phyloP scores from a whole-genome alignment of 2,797 vertebrate genomes.

The Channallabes apus region DNA sequence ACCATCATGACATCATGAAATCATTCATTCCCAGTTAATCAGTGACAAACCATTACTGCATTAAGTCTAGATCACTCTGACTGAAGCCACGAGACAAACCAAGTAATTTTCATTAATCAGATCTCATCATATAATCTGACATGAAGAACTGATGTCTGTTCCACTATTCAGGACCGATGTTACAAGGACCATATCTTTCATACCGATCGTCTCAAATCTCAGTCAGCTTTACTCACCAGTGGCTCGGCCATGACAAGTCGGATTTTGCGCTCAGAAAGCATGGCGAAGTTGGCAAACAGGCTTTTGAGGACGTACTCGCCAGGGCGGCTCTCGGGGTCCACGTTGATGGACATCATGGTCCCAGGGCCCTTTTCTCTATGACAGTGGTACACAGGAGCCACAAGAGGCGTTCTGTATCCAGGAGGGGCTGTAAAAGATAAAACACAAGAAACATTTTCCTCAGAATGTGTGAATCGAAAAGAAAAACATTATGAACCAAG shows the following conservation, averaged over 20 bases:
- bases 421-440: constrained; percentile 80
- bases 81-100: too few relatives aligned
- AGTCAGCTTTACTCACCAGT: constrained; percentile 79
- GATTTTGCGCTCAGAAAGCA: constrained; percentile 90
- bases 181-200: background rate
- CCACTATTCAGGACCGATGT: background rate
- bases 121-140: background rate
- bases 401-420: constrained; percentile 90
- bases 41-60: background rate
- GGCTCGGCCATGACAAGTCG: constrained; percentile 97
- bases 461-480: background rate
- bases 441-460: constrained; percentile 20
- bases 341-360: constrained; percentile 86
- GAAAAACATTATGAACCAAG: background rate
- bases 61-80: too few relatives aligned
- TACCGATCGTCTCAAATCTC: too few relatives aligned
- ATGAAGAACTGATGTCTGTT: background rate
- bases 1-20: background rate
- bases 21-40: background rate
- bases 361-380: constrained; percentile 89
- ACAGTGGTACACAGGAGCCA: constrained; percentile 82
- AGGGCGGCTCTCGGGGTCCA: constrained; percentile 95
- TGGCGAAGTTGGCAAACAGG: constrained; percentile 93
- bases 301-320: constrained; percentile 97
- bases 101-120: background rate